A percentile compares a stretch with the other conserved stretches of the same genome.
Evolutionary conservation across 2,888 invertebrate genomes (phyloP).

Genomic region (Ctena decussata): DNA sequence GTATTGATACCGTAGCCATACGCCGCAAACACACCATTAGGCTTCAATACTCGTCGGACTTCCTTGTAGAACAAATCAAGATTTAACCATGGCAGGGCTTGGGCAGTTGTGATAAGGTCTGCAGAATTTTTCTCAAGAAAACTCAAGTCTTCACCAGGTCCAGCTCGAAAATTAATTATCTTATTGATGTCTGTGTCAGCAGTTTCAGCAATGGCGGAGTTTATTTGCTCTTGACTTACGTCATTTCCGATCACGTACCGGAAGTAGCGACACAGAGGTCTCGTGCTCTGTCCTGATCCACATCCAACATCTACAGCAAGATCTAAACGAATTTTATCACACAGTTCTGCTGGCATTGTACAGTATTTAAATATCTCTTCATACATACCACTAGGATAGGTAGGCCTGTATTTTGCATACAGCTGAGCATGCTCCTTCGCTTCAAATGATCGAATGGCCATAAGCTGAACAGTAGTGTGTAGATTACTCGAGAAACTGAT

Average conservation of each 20-base stretch:
- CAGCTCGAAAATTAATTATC: conserved; percentile 82
- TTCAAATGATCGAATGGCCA: conserved; percentile 38
- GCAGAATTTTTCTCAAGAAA: conserved; percentile 62
- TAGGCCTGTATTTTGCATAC: conserved; percentile 71
- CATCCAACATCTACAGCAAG: conserved; percentile 88
- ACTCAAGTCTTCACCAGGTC: conserved; percentile 85
- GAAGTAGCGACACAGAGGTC: conserved; percentile 86
- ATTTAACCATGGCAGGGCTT: conserved; percentile 88
- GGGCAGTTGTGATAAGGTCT: conserved; percentile 86
- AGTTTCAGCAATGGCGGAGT: conserved; percentile 77
- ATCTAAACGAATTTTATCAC: conserved; percentile 36
- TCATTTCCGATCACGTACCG: conserved; percentile 87
- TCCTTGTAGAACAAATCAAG: conserved; percentile 86
- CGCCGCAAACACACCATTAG: conserved; percentile 85
- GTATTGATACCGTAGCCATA: conserved; percentile 69
- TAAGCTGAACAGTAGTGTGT: no score
- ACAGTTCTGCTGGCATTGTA: conserved; percentile 24
- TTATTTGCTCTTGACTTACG: conserved; percentile 86
- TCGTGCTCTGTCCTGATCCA: conserved; percentile 88
- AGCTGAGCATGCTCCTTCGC: conserved; percentile 57
- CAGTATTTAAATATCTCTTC: conserved; percentile 64
- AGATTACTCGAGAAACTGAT: no score
- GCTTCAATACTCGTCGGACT: conserved; percentile 85
- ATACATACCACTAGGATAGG: conserved; percentile 61
- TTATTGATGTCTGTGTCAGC: conserved; percentile 59